Conservation (phyloP, 2,888 invertebrate species). For the Bibio marci region DNA sequence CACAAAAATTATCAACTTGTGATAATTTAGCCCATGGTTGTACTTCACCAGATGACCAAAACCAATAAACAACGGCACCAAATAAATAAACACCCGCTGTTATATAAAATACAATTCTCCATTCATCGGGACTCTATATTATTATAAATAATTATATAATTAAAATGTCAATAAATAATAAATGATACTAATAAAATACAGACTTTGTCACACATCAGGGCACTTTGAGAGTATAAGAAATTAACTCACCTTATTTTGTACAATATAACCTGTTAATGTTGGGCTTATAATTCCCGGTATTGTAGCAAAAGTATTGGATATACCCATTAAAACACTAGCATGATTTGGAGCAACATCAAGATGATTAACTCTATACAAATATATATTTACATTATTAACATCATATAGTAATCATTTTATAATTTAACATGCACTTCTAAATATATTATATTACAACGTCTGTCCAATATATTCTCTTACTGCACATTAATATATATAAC, state of each 20-base stretch:
- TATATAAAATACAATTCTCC: constrained; percentile 75
- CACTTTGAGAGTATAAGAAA: background rate
- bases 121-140: constrained; percentile 52
- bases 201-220: no score
- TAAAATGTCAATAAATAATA: constrained; percentile 12
- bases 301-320: constrained; percentile 81
- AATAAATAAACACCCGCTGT: constrained; percentile 63
- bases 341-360: constrained; percentile 83
- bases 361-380: constrained; percentile 49
- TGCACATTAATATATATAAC: no score
- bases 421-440: no score
- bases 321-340: constrained; percentile 80
- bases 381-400: background rate
- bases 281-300: constrained; percentile 83
- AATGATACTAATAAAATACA: background rate
- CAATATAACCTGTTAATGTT: constrained; percentile 59
- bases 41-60: constrained; percentile 61
- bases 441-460: no score
- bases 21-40: constrained; percentile 83
- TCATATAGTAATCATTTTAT: no score
- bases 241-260: constrained; percentile 53
- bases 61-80: constrained; percentile 68
- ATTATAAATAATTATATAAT: constrained; percentile 13
- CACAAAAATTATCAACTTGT: no score
- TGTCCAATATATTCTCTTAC: no score